A percentile compares a stretch with the other conserved stretches of the same genome.
Evolutionary conservation across 1,140 invertebrate species (phyloP).

Genomic region (Drosophila nigromelanica): DNA sequence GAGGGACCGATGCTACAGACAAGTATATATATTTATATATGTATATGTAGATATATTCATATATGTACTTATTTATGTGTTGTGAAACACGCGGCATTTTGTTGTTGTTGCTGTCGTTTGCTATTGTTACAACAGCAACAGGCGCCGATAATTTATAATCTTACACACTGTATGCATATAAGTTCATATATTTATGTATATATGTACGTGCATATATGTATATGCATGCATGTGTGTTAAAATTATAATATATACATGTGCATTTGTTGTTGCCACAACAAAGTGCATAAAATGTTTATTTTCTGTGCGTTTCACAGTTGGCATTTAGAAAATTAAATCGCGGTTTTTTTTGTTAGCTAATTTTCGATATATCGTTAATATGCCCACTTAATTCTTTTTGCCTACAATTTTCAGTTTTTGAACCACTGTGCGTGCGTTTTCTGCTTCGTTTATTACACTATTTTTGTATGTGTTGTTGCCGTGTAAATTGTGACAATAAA

Average conservation of each 20-base stretch:
- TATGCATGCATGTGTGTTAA: not conserved
- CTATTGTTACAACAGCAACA: conserved; percentile 53
- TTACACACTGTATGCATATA: conserved; percentile 36
- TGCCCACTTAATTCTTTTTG: conserved; percentile 21
- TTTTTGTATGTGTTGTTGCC: conserved; percentile 27
- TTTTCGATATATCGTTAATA: conserved; percentile 11
- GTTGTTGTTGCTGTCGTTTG: conserved; percentile 28
- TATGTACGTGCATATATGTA: not conserved
- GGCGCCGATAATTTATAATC: conserved; percentile 72
- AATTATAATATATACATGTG: conserved; percentile 1
- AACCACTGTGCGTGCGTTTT: conserved; percentile 54
- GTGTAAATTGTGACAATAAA: conserved; percentile 45
- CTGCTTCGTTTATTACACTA: conserved; percentile 47
- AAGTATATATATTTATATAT: not conserved
- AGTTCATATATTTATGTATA: conserved; percentile 3
- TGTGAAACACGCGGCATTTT: conserved; percentile 58
- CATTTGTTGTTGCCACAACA: conserved; percentile 5
- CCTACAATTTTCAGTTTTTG: conserved; percentile 25
- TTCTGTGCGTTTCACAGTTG: not conserved
- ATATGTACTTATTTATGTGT: conserved; percentile 8
- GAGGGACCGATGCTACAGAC: conserved; percentile 11
- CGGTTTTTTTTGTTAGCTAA: not conserved
- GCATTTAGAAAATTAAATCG: too few species aligned
- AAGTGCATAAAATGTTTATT: conserved; percentile 10
- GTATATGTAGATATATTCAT: not conserved